Base-by-base conservation (phyloP, 2,113 vertebrate genomes). In the Catharus fuscescens region DNA sequence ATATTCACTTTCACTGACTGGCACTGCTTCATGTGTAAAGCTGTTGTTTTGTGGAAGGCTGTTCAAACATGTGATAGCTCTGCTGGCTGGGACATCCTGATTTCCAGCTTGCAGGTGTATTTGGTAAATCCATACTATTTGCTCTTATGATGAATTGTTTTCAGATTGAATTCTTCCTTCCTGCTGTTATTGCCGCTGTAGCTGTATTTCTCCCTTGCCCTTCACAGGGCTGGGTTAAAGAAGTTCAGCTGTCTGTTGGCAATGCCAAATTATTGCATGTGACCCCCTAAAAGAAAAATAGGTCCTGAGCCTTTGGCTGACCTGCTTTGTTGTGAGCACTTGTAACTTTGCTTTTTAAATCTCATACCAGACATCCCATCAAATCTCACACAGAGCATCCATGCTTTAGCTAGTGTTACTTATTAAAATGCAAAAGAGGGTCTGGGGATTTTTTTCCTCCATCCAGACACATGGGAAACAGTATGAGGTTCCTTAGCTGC, bases 401-500 rank as follows among this genome's bases (percentile, higher is more conserved):
- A 1, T 54, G 48, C n/a, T 83, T 79, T 50, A 73, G 12, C 76
- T 44, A 73, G 32, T 57, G 36, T 53, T 86, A 64, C 62, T 95
- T 89, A 70, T 69, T 81, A 29, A 91, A 92, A 57, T 47, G 45
- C 32, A 81, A 54, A 66, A 76, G 12, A 54, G 25, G 2, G 8
- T 32, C 28, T 9, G 20, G 12, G 2, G 0, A 6, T 0, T 12
- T 19, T 72, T 28, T 11, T 11, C 19, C 7, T 16, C 8, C 4
- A 24, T 62, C 21, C 40, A 66, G n/a, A 36, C 23, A 24, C 54
- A 40, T 17, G 19, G 62, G n/a, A 86, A 90, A 28, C 61, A 83
- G 54, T 50, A 44, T 82, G 95, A 66, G 45, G 38, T 73, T 73
- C 67, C 87, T 92, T 83, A 80, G 73, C 89, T 3, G 8, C 48